Percentiles rank a stretch among this genome's conserved stretches.
Evolutionary conservation across 2,113 vertebrate genomes (phyloP).

Genomic region (Piliocolobus tephrosceles): DNA sequence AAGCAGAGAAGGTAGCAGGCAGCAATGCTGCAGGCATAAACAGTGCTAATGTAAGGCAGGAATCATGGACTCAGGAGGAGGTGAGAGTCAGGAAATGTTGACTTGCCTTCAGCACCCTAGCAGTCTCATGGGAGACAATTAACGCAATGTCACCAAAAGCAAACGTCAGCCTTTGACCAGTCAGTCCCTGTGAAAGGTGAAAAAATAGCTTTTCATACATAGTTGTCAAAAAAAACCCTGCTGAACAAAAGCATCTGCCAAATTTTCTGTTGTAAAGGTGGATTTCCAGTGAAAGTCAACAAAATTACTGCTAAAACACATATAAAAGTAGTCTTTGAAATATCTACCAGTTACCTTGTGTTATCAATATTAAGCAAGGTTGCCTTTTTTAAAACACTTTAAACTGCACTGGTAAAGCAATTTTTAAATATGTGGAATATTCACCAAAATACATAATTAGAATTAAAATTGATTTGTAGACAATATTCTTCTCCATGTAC

Average conservation of each 20-base stretch:
- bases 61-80: background rate
- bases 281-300: slow-evolving; percentile 64
- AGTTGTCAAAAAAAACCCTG: slow-evolving; percentile 71
- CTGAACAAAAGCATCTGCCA: slow-evolving; percentile 68
- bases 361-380: slow-evolving; percentile 32
- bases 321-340: slow-evolving; percentile 13
- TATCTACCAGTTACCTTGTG: background rate
- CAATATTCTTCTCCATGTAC: background rate
- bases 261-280: slow-evolving; percentile 61
- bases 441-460: background rate
- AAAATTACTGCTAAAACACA: slow-evolving; percentile 65
- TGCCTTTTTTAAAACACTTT: background rate
- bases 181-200: slow-evolving; percentile 48
- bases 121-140: slow-evolving; percentile 78
- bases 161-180: slow-evolving; percentile 69
- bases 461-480: slow-evolving; percentile 6
- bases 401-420: background rate
- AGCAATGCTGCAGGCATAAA: slow-evolving; percentile 64
- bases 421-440: background rate
- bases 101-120: slow-evolving; percentile 7
- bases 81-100: slow-evolving; percentile 18
- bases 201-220: slow-evolving; percentile 60
- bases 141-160: slow-evolving; percentile 72
- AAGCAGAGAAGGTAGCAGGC: slow-evolving; percentile 19
- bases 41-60: slow-evolving; percentile 41